Conservation (phyloP, 2,888 invertebrate genomes). For the Zaprionus obscuricornis region DNA sequence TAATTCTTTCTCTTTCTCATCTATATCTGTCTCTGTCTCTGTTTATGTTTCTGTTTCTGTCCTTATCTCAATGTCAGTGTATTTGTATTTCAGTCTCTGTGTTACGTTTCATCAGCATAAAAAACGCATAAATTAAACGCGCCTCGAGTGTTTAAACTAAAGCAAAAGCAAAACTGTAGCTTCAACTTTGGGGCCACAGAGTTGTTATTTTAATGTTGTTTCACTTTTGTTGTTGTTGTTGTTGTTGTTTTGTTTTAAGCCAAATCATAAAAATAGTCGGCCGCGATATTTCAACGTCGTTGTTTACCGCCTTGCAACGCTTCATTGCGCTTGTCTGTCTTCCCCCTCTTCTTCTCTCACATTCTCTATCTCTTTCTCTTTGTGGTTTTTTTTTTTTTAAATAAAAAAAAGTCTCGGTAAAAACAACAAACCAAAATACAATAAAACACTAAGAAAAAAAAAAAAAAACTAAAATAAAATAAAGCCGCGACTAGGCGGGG, state of each 20-base stretch:
- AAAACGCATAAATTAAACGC: conserved; percentile 81
- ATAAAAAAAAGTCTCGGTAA: conserved; percentile 30
- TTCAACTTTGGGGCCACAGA: conserved; percentile 21
- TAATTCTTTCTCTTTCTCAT: too few species aligned
- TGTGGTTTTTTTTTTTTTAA: neutral
- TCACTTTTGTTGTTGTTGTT: conserved; percentile 13
- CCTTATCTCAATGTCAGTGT: too few species aligned
- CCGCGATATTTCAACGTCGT: conserved; percentile 65
- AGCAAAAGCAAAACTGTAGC: conserved; percentile 44
- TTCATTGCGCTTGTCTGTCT: conserved; percentile 56
- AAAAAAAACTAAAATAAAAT: conserved; percentile 51
- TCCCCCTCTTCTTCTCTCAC: conserved; percentile 7
- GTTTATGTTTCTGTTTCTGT: conserved; percentile 2
- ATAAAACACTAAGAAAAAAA: conserved; percentile 23
- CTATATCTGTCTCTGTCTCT: conserved; percentile 16
- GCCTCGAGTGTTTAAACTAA: conserved; percentile 73
- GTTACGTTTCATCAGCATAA: conserved; percentile 81
- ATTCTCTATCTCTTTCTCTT: neutral
- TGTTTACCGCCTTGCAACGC: conserved; percentile 69
- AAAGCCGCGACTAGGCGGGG: conserved; percentile 54
- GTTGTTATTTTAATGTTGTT: conserved; percentile 29
- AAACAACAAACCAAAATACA: conserved; percentile 47
- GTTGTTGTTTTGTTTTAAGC: conserved; percentile 2
- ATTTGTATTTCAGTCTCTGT: conserved; percentile 45
- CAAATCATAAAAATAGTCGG: conserved; percentile 69